Base-by-base conservation (phyloP, 1,140 invertebrate species). In the Scaptodrosophila lebanonensis region DNA sequence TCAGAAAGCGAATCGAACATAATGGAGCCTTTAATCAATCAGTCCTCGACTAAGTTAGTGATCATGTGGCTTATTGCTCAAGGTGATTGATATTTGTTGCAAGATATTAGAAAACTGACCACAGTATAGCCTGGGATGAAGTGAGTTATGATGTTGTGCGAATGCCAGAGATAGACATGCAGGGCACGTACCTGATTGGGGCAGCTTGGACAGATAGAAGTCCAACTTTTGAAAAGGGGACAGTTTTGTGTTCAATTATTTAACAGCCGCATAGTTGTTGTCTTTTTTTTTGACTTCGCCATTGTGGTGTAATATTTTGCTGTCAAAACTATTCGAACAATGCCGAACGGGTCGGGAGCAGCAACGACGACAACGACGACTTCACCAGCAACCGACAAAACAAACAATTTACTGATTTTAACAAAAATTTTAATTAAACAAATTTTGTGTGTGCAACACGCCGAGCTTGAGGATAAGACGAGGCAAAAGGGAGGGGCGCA, bases 351-450 rank as follows among this genome's bases (percentile, higher is more conserved):
- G 38, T 20, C 7, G 18, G 25, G 38, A 22, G 49, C 12, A 7
- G 8, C 12, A 35, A 32, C 7, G 9, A 17, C 22, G 22, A 25
- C 22, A 22, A 11, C 47, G 11, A 42, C 33, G 20, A n/a, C 42
- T 25, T 18, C 15, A 18, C 13, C 17, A 50, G 33, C 49, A 67
- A 54, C 63, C 53, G 57, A 57, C 66, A 66, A 57, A 79, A 63
- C 75, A 82, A 82, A 79, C 66, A 79, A 79, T 79, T 79, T 82
- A 82, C 75, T 62, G 75, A 79, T 79, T 82, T 82, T 69, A 60
- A 73, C 73, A 75, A 82, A 79, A 79, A 82, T 79, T 79, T 79
- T 79, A 79, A 79, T 79, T 79, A 79, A 79, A 79, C 75, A 77
- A 79, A 79, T 73, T 79, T 82, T 82, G 75, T 62, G 75, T 57